Evolutionary conservation across 2,113 vertebrate genomes (phyloP), one percentile per base, ranked within the genome.

Genomic region (Trochalopteron elliotii): DNA sequence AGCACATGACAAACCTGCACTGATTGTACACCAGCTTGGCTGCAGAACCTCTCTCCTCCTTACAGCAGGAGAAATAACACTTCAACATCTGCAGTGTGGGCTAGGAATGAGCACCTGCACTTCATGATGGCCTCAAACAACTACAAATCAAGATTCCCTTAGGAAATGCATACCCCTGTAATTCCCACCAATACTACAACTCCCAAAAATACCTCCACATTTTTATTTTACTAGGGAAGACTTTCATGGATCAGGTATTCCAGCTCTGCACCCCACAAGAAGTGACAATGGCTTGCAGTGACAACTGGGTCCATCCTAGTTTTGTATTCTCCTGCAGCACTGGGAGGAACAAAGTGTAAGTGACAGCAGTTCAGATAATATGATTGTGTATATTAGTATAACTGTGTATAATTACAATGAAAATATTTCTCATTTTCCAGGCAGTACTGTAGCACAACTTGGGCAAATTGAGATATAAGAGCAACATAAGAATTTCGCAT

Each of bases 1-100:
- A 89, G 96, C 94, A 95, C 87, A 64, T 82, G 93, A 91, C 83
- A 78, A 25, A 89, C 60, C 89, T 71, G 64, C 72, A 11, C 60
- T 55, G 85, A 67, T 1, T 37, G 69, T 37, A 50, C 83, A 21
- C 33, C 71, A 47, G 63, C 1, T 3, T 7, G 68, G 68, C 3
- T 79, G 82, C 79, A 74, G 35, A 33, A 39, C 50, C 68, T 49
- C 74, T 21, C 49, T 17, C 11, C 70, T 30, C 4, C 28, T 19
- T 7, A 42, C 31, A 53, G 60, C 49, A 69, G 17, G 8, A 87
- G 27, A 31, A 55, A 30, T 0, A 12, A 8, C 8, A 17, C 37
- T 61, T 15, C 49, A 76, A 30, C 74, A 70, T 2, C 90, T 75
- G 74, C 69, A 75, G 45, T 1, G 0, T 1, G 7, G 45, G 20